Evolutionary conservation across 1,140 invertebrate species (phyloP).

Genomic region (Philotrypesis tridentata): DNA sequence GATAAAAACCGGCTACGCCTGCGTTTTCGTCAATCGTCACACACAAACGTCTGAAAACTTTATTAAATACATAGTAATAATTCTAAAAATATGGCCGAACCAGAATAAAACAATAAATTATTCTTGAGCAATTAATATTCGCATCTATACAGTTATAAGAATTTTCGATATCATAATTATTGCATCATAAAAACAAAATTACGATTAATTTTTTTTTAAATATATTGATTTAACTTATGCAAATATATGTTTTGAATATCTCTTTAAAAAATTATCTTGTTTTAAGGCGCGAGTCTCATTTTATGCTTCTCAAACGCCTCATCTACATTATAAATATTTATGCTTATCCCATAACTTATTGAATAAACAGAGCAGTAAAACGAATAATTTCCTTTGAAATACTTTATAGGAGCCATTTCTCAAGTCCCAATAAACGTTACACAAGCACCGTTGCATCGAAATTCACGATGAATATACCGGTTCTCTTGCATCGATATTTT

Average conservation of each 20-base stretch:
- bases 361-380: conserved; percentile 11
- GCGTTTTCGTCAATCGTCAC: too few relatives aligned
- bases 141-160: too few relatives aligned
- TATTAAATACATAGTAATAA: too few relatives aligned
- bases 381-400: conserved; percentile 26
- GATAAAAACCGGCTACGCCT: background rate
- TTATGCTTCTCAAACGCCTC: background rate
- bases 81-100: too few relatives aligned
- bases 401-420: conserved; percentile 15
- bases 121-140: too few relatives aligned
- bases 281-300: background rate
- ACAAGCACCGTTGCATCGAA: conserved; percentile 1
- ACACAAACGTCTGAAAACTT: too few relatives aligned
- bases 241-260: background rate
- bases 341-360: conserved; percentile 1
- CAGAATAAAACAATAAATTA: too few relatives aligned
- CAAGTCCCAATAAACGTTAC: conserved; percentile 22
- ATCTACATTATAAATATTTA: background rate
- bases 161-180: too few relatives aligned
- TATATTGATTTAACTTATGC: too few relatives aligned
- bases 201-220: too few relatives aligned
- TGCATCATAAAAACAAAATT: too few relatives aligned
- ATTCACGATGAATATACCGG: background rate
- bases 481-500: background rate
- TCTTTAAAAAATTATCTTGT: background rate